phyloP scores from a whole-genome alignment of 2,888 invertebrate genomes.

The Drosophila villosipedis region DNA sequence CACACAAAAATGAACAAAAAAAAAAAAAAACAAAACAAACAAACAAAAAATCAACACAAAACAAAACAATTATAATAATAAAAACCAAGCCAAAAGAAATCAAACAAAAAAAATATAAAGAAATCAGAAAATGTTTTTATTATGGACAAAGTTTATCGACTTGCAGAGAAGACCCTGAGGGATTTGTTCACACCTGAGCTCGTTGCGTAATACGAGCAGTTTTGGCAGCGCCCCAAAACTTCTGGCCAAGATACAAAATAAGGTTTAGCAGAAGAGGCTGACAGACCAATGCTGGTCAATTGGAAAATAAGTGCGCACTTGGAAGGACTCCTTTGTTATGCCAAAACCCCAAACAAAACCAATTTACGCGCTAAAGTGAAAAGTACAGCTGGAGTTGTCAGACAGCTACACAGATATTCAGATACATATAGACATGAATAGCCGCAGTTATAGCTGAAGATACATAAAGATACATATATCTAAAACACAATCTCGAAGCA shows the following conservation, averaged over 20 bases:
- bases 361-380: constrained; percentile 18
- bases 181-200: constrained; percentile 51
- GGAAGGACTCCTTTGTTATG: constrained; percentile 15
- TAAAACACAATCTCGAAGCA: not conserved
- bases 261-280: not conserved
- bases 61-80: constrained; percentile 42
- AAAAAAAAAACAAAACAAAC: constrained; percentile 8
- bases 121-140: constrained; percentile 20
- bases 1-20: constrained; percentile 32
- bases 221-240: constrained; percentile 25
- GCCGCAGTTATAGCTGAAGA: too few species aligned
- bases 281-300: constrained; percentile 27
- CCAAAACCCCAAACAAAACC: constrained; percentile 18
- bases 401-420: not conserved
- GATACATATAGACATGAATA: not conserved
- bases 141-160: constrained; percentile 22
- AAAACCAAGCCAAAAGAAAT: constrained; percentile 51
- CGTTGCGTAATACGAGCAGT: constrained; percentile 22
- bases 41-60: constrained; percentile 29
- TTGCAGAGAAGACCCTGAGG: constrained; percentile 36
- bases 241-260: constrained; percentile 32
- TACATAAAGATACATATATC: not conserved
- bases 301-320: constrained; percentile 26
- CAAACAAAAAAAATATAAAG: constrained; percentile 37
- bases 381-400: not conserved